A percentile compares a stretch with the other conserved stretches of the same genome.
These are phyloP conservation scores for Glyptemys insculpta DNA, from an alignment of 2,797 vertebrate species.

Conservation along the genomic window DNA sequence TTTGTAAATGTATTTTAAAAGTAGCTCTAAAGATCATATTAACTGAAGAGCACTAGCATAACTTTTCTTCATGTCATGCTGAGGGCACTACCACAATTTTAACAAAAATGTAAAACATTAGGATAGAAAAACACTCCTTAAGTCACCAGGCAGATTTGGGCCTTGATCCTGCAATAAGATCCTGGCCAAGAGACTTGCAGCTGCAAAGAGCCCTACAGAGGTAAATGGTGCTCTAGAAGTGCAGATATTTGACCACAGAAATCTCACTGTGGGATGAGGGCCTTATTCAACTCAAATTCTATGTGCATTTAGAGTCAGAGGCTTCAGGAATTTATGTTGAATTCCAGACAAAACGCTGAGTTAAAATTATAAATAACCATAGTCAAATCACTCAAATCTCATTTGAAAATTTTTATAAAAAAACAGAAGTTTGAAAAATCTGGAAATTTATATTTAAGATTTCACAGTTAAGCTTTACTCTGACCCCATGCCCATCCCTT, in stretches of 20 bases:
- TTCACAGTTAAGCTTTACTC: background rate
- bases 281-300: background rate
- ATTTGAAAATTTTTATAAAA: background rate
- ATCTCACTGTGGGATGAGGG: background rate
- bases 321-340: background rate
- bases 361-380: background rate
- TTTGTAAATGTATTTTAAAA: background rate
- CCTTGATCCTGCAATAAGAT: background rate
- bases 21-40: background rate
- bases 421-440: background rate
- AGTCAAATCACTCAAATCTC: background rate
- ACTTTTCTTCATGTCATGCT: background rate
- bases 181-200: too few relatives aligned
- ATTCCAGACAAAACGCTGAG: background rate
- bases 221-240: rapidly evolving
- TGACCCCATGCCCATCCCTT: background rate
- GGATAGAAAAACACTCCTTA: background rate
- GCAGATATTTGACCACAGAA: background rate
- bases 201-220: background rate
- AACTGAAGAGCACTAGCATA: background rate
- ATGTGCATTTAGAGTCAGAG: background rate
- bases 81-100: rapidly evolving
- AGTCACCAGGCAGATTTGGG: background rate
- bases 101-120: background rate
- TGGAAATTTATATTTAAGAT: background rate